Percentiles rank a stretch among this genome's conserved stretches.
Evolutionary conservation across 37 sponge, comb jelly and placozoan genomes (phyloP).

Genomic region (Cliona cf. orientalis): DNA sequence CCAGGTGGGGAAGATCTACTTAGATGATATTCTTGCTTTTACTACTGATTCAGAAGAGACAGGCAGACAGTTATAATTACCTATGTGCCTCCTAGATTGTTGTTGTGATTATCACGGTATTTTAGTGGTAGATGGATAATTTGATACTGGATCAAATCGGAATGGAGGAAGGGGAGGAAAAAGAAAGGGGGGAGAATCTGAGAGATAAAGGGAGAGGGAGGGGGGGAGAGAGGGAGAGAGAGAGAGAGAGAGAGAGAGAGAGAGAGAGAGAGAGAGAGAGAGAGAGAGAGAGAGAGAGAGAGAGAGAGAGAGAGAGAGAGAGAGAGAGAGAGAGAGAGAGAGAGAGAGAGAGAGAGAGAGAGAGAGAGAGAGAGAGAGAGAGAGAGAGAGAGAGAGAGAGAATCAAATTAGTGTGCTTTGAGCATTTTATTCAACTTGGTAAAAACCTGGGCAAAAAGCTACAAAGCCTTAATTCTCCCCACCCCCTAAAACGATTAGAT

Average conservation of each 20-base stretch:
- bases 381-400: slow-evolving; percentile 20
- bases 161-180: background rate
- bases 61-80: no score
- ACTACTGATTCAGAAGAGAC: no score
- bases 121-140: background rate
- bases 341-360: slow-evolving; percentile 11
- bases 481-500: background rate
- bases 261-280: background rate
- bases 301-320: slow-evolving; percentile 17
- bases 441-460: background rate
- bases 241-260: background rate
- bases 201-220: background rate
- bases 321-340: background rate
- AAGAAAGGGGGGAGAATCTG: background rate
- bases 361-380: background rate
- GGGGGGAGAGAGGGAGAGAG: background rate
- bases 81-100: no score
- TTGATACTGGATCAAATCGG: background rate
- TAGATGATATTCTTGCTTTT: no score
- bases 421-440: background rate
- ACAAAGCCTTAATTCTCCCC: background rate
- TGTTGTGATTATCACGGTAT: no score
- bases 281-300: slow-evolving; percentile 1
- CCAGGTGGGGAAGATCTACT: no score
- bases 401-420: background rate